Percentiles rank a stretch among this genome's conserved stretches.
Evolutionary conservation across 2,888 invertebrate genomes (phyloP).

Genomic region (Cephus rjabovi): DNA sequence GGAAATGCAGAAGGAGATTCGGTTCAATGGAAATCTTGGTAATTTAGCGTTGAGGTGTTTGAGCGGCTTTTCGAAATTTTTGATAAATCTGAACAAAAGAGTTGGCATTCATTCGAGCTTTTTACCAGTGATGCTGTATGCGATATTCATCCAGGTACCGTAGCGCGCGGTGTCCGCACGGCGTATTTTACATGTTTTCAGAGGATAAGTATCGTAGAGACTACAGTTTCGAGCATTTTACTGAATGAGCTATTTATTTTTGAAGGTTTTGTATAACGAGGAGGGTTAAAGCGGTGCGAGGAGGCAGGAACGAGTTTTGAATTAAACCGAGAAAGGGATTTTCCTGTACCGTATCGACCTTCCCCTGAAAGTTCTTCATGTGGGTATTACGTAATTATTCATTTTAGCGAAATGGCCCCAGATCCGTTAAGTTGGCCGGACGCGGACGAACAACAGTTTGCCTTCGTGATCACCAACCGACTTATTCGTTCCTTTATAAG

Average conservation of each 20-base stretch:
- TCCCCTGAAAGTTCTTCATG: conserved; percentile 41
- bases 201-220: not conserved
- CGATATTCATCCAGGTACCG: not conserved
- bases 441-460: conserved; percentile 15
- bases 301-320: not conserved
- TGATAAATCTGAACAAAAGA: not conserved
- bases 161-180: not conserved
- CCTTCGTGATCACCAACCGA: not conserved
- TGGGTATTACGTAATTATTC: conserved; percentile 56
- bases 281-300: not conserved
- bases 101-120: not conserved
- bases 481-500: conserved; percentile 18
- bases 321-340: not conserved
- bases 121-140: no score
- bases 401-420: conserved; percentile 47
- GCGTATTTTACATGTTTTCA: not conserved
- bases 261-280: not conserved
- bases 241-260: not conserved
- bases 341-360: conserved; percentile 6
- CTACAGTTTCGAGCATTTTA: not conserved
- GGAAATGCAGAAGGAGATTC: not conserved
- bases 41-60: not conserved
- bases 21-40: not conserved
- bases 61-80: not conserved
- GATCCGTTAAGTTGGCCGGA: conserved; percentile 38